Evolutionary conservation across 2,113 vertebrate species (phyloP), one percentile per base, ranked within the genome.

Genomic region (Probosciger aterrimus): DNA sequence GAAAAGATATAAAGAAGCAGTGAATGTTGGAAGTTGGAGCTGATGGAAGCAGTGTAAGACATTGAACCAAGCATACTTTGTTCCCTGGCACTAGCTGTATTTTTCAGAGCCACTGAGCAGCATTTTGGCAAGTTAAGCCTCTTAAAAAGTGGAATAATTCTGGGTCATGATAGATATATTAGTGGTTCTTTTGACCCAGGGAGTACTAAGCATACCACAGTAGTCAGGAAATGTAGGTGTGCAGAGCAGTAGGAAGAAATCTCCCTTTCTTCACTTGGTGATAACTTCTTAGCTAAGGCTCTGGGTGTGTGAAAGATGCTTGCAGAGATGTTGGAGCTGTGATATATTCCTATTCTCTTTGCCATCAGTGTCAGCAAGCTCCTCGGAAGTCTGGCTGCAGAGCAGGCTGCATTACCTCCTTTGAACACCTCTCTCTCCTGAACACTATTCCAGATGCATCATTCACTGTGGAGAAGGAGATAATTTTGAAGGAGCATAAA

Each of bases 361-460:
- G 52, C n/a, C 57, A 12, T 46, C 57, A 82, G 49, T 23, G 23
- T 49, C 52, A 91, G 53, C 30, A 70, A 76, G 23, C 9, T 30
- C 9, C 65, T 28, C 4, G 0, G 27, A 88, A 69, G 20, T 35
- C 35, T 76, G 53, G 14, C 49, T 68, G 53, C 53, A 14, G 25
- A 52, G 18, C 3, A 43, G 37, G 20, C 14, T 12, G 1, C 2
- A 10, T 11, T 39, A 18, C 47, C 18, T 75, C 46, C 47, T 67
- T 71, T 70, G 68, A 84, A 33, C 37, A 22, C 14, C 35, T 13
- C n/a, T 52, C 22, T 60, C 23, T 83, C 57, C 71, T 59, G 31
- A 71, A 39, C 14, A 7, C 35, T 9, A 2, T 9, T 74, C 44
- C 0, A 0, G 19, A 53, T 44, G 14, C 46, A 18, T 19, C 0